Evolutionary conservation across 2,888 invertebrate species (phyloP).

Genomic region (Amaurobius ferox): DNA sequence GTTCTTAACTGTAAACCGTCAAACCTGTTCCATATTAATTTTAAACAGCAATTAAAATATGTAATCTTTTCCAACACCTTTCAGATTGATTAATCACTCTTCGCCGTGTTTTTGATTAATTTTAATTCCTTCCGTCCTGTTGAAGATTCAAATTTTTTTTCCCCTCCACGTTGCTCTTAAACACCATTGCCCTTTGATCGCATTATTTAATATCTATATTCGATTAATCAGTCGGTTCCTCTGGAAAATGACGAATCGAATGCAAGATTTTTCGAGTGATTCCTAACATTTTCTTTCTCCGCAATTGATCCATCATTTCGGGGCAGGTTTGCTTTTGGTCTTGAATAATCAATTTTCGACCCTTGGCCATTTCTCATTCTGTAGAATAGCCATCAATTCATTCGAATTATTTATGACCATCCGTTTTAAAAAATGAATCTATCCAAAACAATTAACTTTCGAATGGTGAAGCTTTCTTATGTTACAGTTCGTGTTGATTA

Average conservation of each 20-base stretch:
- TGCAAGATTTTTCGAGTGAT: neutral
- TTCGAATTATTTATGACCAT: neutral
- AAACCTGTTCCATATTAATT: neutral
- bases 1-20: neutral
- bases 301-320: neutral
- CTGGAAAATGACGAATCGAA: neutral
- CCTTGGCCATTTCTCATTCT: neutral
- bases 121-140: neutral
- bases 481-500: neutral
- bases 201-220: neutral
- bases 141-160: neutral
- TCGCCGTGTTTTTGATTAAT: neutral
- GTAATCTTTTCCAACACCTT: slow-evolving; percentile 4
- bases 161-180: neutral
- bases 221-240: neutral
- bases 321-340: neutral
- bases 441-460: neutral
- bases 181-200: neutral
- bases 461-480: too few relatives aligned
- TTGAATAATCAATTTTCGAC: neutral
- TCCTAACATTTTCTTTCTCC: neutral
- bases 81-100: neutral
- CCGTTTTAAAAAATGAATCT: neutral
- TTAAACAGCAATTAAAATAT: slow-evolving; percentile 1
- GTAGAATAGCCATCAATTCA: neutral